These are phyloP conservation scores for Cephus nigrinus DNA, from an alignment of 2,888 invertebrate species.

Conservation along the genomic window DNA sequence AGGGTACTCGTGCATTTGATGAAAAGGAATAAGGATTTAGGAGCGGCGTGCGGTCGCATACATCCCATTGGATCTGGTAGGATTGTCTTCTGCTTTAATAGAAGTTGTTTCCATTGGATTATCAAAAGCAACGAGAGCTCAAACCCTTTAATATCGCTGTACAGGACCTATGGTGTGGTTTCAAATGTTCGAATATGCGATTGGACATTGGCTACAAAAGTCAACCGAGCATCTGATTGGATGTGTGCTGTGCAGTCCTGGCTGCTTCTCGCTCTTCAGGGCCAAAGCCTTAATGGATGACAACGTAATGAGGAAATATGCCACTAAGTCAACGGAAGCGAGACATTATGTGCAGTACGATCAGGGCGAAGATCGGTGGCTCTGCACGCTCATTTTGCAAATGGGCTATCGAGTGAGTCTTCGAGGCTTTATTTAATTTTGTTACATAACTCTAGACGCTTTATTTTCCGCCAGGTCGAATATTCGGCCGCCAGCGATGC, in stretches of 20 bases:
- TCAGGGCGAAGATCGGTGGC: constrained; percentile 97
- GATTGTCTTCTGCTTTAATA: background rate
- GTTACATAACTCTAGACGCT: background rate
- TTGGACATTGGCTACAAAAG: constrained; percentile 94
- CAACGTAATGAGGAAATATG: constrained; percentile 90
- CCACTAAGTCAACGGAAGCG: constrained; percentile 81
- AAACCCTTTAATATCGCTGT: constrained; percentile 16
- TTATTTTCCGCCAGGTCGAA: constrained; percentile 70
- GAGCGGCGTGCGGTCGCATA: constrained; percentile 90
- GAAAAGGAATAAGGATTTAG: constrained; percentile 83
- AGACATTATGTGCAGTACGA: constrained; percentile 91
- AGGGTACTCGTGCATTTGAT: constrained; percentile 84
- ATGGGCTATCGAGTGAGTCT: constrained; percentile 80
- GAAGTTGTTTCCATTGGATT: background rate
- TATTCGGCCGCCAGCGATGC: constrained; percentile 97
- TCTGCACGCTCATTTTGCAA: constrained; percentile 91
- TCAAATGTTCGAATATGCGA: constrained; percentile 90
- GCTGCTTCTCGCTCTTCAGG: constrained; percentile 91
- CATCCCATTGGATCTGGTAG: constrained; percentile 82
- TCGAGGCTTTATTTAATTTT: background rate
- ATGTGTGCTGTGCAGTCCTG: constrained; percentile 91
- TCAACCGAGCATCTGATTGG: constrained; percentile 91
- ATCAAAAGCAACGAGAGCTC: background rate
- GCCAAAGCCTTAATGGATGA: constrained; percentile 91
- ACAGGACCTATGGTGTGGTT: constrained; percentile 86